These are phyloP conservation scores for Astreopora myriophthalma DNA, from an alignment of 64 coral and sea anemone species.

Conservation along the genomic window DNA sequence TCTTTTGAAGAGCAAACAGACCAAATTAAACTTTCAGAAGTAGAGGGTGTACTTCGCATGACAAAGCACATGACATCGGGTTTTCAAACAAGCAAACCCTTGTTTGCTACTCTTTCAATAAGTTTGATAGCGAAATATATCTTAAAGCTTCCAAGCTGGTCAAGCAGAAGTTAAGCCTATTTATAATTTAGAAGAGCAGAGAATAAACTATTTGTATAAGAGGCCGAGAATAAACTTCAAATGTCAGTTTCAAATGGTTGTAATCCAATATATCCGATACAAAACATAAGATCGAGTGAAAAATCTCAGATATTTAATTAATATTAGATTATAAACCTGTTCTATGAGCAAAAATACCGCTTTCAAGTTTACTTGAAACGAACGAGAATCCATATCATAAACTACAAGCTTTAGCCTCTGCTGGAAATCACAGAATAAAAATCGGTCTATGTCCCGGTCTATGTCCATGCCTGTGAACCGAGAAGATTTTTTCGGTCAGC, in stretches of 20 bases:
- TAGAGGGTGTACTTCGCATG: not conserved
- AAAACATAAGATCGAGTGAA: not conserved
- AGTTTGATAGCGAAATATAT: not conserved
- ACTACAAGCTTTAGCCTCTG: too few species aligned
- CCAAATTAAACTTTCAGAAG: not conserved
- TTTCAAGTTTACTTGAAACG: not conserved
- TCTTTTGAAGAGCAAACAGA: not conserved
- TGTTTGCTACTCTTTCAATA: not conserved
- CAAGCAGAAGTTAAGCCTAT: not conserved
- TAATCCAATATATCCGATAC: not conserved
- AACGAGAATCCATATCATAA: not conserved
- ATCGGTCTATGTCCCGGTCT: too few species aligned
- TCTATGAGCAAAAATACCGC: too few species aligned
- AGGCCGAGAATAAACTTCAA: not conserved
- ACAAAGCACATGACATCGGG: not conserved
- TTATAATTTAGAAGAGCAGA: too few species aligned
- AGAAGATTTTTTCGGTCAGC: not conserved
- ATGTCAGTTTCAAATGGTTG: not conserved
- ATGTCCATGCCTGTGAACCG: too few species aligned
- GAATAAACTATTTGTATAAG: too few species aligned
- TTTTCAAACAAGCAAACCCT: not conserved
- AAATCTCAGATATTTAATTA: not conserved
- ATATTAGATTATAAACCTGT: not conserved
- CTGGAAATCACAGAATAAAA: not conserved
- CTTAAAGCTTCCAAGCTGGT: not conserved